Base-by-base conservation (phyloP, 2,888 invertebrate species). In the Argynnis bischoffii region DNA sequence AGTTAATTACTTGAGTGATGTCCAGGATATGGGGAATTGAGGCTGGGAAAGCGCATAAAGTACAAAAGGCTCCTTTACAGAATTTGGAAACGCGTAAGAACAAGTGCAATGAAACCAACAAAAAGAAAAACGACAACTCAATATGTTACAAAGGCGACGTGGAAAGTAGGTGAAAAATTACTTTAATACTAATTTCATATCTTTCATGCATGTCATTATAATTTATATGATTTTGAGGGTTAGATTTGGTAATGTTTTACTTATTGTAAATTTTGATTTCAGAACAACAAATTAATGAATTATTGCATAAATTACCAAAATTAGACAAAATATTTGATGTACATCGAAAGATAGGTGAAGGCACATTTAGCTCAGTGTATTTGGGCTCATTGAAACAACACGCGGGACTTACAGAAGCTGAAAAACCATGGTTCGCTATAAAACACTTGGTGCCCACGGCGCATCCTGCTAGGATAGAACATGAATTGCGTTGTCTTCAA, bases 401-500 rank as follows among this genome's bases (percentile, higher is more conserved):
- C 47, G 71, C 82, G 0, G 68, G 72, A 8, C 73, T 93, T 70
- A 83, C 92, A 1, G 83, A 88, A 1, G 73, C 84, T 6, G 81
- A 89, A 64, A 93, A 93, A 60, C 93, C 94, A 73, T 93, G 94
- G 85, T 97, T 95, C 89, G 98, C 98, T 3, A 94, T 98, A 67
- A 98, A 98, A 83, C 96, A 97, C 88, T 94, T 98, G 60, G 95
- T 97, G 74, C 98, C 98, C 5, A 98, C 97, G 2, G 96, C 96
- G 72, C 97, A 97, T 83, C 97, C 97, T 0, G 94, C 95, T 56
- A 93, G 97, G 71, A 95, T 98, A 64, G 95, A 96, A 81, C 95
- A 95, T 78, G 98, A 98, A 88, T 88, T 98, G 64, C 93, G 95
- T 73, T 98, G 97, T 81, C 93, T 98, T 75, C 94, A 94, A 76